Evolutionary conservation across 1,140 invertebrate species (phyloP).

Genomic region (Muscidifurax raptorellus): DNA sequence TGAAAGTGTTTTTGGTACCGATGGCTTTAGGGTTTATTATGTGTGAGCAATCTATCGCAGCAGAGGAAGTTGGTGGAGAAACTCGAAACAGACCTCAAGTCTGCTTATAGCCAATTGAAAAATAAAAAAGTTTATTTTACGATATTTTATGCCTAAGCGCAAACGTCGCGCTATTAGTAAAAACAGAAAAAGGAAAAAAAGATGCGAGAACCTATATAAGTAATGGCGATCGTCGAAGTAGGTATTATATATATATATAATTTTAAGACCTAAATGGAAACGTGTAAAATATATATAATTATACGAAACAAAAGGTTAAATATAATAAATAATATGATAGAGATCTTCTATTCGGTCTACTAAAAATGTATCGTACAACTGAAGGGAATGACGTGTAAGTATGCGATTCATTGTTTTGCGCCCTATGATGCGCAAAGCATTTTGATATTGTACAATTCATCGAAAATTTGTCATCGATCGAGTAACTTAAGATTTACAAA

Average conservation of each 20-base stretch:
- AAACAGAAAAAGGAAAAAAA: slow-evolving; percentile 26
- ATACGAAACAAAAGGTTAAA: not conserved
- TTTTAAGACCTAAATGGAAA: slow-evolving; percentile 12
- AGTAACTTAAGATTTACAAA: not conserved
- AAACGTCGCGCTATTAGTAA: slow-evolving; percentile 51
- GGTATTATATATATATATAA: slow-evolving; percentile 8
- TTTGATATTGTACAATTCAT: slow-evolving; percentile 11
- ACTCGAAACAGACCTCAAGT: slow-evolving; percentile 61
- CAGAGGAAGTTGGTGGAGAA: not conserved
- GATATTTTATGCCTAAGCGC: slow-evolving; percentile 68
- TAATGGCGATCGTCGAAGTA: slow-evolving; percentile 31
- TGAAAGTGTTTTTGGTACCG: not conserved
- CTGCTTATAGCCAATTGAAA: slow-evolving; percentile 56
- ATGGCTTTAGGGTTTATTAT: not conserved
- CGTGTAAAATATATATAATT: slow-evolving; percentile 38
- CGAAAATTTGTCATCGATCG: not conserved
- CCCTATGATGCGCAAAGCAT: not conserved
- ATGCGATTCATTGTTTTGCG: not conserved
- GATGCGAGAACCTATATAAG: slow-evolving; percentile 9
- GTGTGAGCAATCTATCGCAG: not conserved
- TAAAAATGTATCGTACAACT: not conserved
- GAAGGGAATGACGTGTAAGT: not conserved
- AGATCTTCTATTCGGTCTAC: not conserved
- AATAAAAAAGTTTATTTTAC: slow-evolving; percentile 71
- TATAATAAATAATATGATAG: slow-evolving; percentile 5